These are phyloP conservation scores for Agonopterix subpropinquella DNA, from an alignment of 2,888 invertebrate species.

Conservation along the genomic window DNA sequence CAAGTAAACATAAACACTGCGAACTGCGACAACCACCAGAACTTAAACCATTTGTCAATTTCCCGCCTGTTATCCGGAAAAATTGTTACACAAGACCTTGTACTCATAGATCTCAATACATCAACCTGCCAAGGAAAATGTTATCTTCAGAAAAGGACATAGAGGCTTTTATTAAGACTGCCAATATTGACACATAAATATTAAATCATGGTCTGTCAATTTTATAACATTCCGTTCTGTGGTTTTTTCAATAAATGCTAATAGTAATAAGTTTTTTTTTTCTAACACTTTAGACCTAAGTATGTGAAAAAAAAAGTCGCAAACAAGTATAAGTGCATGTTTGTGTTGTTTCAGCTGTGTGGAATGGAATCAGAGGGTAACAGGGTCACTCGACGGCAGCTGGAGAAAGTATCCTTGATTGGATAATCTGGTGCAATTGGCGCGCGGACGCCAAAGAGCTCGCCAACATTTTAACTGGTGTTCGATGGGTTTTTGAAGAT, in stretches of 20 bases:
- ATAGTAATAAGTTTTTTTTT: no score
- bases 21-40: neutral
- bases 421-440: conserved; percentile 62
- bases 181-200: neutral
- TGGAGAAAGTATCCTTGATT: conserved; percentile 63
- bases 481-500: neutral
- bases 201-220: no score
- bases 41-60: neutral
- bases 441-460: conserved; percentile 20
- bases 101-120: neutral
- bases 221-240: no score
- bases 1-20: no score
- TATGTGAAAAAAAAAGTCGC: neutral
- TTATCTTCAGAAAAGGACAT: conserved; percentile 35
- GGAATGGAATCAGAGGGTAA: conserved; percentile 10
- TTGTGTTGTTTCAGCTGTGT: neutral
- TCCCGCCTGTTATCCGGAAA: neutral
- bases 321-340: no score
- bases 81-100: neutral
- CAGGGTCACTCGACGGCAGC: conserved; percentile 43
- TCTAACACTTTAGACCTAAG: no score
- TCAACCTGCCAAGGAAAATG: conserved; percentile 32
- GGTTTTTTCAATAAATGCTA: no score
- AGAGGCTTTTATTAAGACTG: conserved; percentile 19
- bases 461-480: neutral